Conservation (phyloP, 2,113 vertebrate genomes). For the Otus sunia region DNA sequence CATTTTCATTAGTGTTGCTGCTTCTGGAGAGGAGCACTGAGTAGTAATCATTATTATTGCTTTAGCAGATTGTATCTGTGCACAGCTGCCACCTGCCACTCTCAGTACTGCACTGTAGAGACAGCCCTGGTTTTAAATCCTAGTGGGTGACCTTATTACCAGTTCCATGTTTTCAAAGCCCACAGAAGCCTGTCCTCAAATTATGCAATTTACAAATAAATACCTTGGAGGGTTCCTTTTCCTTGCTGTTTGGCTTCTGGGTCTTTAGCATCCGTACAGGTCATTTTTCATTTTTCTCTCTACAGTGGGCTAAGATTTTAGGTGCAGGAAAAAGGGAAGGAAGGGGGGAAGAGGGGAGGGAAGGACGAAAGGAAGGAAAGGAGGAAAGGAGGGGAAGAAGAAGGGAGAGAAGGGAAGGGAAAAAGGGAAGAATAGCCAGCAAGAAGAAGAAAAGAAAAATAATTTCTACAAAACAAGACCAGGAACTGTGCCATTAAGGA, state of each 20-base stretch:
- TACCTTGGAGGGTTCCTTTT: neutral
- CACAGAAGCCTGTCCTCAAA: neutral
- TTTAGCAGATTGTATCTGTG: conserved; percentile 16
- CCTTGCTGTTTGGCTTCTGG: neutral
- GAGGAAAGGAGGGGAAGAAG: no score
- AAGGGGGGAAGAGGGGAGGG: neutral
- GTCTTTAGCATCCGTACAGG: neutral
- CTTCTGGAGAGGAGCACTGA: neutral
- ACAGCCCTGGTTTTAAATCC: conserved; percentile 2
- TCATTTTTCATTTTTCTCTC: neutral
- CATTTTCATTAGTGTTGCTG: conserved; percentile 16
- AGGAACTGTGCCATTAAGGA: neutral
- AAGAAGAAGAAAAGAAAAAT: neutral
- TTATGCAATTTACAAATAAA: neutral
- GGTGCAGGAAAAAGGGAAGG: neutral
- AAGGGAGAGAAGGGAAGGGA: neutral
- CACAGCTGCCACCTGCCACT: conserved; percentile 2
- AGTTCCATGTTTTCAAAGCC: neutral
- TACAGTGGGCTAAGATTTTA: neutral
- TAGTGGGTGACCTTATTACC: conserved; percentile 9
- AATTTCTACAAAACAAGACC: neutral
- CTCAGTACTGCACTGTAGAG: neutral
- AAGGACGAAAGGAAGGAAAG: neutral
- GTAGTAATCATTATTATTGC: conserved; percentile 23
- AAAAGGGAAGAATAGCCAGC: neutral